These are phyloP conservation scores for Drosophila sechellia DNA, from an alignment of 1,140 invertebrate genomes.

Conservation along the genomic window DNA sequence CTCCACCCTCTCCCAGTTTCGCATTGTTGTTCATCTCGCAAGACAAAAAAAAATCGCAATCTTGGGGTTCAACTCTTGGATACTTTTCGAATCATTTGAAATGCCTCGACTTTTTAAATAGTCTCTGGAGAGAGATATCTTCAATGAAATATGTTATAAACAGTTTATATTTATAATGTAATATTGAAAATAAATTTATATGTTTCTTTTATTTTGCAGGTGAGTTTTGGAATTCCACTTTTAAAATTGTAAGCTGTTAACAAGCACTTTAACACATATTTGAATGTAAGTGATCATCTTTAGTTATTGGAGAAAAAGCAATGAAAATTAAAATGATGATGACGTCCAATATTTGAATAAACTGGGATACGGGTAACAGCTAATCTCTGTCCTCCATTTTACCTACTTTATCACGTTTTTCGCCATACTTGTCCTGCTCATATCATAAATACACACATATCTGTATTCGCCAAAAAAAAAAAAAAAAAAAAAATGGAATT, in stretches of 20 bases:
- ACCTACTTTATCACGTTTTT: neutral
- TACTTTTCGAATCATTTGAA: slow-evolving; percentile 8
- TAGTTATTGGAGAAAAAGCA: too few species aligned
- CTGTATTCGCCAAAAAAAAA: neutral
- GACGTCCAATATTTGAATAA: too few species aligned
- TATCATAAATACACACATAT: neutral
- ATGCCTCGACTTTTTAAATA: neutral
- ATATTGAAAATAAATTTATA: too few species aligned
- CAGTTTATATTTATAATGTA: too few species aligned
- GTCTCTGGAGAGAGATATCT: neutral
- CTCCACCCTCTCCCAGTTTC: slow-evolving; percentile 13
- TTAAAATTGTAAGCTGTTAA: neutral
- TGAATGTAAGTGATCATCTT: too few species aligned
- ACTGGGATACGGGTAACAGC: neutral
- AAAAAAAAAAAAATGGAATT: neutral
- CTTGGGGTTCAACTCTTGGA: slow-evolving; percentile 13
- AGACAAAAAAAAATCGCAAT: neutral
- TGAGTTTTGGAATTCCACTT: slow-evolving; percentile 34
- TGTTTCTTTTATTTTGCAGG: slow-evolving; percentile 49
- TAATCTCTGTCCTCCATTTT: neutral
- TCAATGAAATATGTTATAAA: neutral
- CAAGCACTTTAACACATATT: too few species aligned
- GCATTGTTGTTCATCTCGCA: slow-evolving; percentile 17
- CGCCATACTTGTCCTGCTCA: neutral
- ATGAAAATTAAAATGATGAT: neutral